These are phyloP conservation scores for Epinotia bilunana DNA, from an alignment of 2,888 invertebrate genomes.

Conservation along the genomic window DNA sequence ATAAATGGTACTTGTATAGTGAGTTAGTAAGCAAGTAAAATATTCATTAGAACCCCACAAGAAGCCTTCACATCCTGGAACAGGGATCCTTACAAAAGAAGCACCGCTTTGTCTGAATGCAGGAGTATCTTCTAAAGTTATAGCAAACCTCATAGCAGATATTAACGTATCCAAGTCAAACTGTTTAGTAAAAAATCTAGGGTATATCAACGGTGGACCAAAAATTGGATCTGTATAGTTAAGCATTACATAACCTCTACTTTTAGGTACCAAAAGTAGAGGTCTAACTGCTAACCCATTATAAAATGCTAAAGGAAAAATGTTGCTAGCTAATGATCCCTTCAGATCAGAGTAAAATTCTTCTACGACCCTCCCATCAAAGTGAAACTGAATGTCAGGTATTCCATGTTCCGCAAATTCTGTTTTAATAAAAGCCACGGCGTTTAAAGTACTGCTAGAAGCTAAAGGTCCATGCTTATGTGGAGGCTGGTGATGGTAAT, in stretches of 20 bases:
- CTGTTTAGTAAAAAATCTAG: conserved; percentile 87
- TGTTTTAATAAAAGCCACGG: conserved; percentile 86
- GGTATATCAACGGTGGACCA: conserved; percentile 89
- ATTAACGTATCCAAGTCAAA: conserved; percentile 86
- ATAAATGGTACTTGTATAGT: conserved; percentile 88
- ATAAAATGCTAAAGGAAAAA: conserved; percentile 86
- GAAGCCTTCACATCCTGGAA: conserved; percentile 84
- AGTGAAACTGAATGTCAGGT: conserved; percentile 88
- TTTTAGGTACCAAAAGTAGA: conserved; percentile 86
- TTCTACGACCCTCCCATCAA: conserved; percentile 83
- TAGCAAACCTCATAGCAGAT: conserved; percentile 84
- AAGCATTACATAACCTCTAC: conserved; percentile 86
- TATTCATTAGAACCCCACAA: conserved; percentile 87
- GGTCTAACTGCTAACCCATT: conserved; percentile 86
- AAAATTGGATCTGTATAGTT: conserved; percentile 88
- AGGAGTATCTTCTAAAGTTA: conserved; percentile 85
- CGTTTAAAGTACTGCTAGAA: conserved; percentile 81
- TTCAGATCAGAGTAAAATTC: conserved; percentile 85
- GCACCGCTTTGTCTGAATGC: conserved; percentile 85
- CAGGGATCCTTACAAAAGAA: conserved; percentile 79
- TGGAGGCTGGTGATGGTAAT: conserved; percentile 69
- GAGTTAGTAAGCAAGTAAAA: conserved; percentile 86
- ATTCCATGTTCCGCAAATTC: conserved; percentile 70
- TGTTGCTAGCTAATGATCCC: conserved; percentile 73
- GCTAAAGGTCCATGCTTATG: conserved; percentile 82